These are phyloP conservation scores for Dicyrtomina minuta DNA, from an alignment of 2,888 invertebrate species.

Conservation along the genomic window DNA sequence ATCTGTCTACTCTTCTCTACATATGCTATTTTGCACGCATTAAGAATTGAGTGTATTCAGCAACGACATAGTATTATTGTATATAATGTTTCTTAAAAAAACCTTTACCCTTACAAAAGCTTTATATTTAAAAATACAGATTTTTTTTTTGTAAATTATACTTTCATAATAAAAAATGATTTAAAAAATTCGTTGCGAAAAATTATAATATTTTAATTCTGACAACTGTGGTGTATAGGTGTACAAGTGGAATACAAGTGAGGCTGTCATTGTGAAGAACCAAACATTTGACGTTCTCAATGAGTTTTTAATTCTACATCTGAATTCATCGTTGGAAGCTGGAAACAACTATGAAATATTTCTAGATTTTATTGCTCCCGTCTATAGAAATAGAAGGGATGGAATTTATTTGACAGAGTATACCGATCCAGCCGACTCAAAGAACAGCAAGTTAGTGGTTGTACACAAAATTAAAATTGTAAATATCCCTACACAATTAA, in stretches of 20 bases:
- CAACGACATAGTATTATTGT: too few relatives aligned
- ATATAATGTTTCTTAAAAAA: too few relatives aligned
- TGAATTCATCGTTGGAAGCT: slow-evolving; percentile 26
- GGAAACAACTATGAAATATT: slow-evolving; percentile 39
- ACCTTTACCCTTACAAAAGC: too few relatives aligned
- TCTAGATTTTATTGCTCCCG: slow-evolving; percentile 40
- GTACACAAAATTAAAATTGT: background rate
- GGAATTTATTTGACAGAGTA: slow-evolving; percentile 50
- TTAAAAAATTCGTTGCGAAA: background rate
- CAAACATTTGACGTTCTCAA: slow-evolving; percentile 25
- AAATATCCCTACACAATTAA: background rate
- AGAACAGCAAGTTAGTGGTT: slow-evolving; percentile 25
- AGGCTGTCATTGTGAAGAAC: background rate
- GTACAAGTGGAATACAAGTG: slow-evolving; percentile 3
- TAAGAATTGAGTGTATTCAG: too few relatives aligned
- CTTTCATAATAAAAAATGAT: background rate
- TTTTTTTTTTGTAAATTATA: background rate
- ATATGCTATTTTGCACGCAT: too few relatives aligned
- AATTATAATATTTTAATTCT: background rate
- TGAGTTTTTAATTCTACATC: slow-evolving; percentile 39
- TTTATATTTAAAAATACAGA: too few relatives aligned
- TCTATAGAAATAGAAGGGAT: slow-evolving; percentile 41
- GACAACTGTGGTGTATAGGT: slow-evolving; percentile 14
- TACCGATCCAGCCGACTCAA: slow-evolving; percentile 37
- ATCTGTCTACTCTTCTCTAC: too few relatives aligned